phyloP scores from a whole-genome alignment of 2,888 invertebrate species.

The Lysandra bellargus region DNA sequence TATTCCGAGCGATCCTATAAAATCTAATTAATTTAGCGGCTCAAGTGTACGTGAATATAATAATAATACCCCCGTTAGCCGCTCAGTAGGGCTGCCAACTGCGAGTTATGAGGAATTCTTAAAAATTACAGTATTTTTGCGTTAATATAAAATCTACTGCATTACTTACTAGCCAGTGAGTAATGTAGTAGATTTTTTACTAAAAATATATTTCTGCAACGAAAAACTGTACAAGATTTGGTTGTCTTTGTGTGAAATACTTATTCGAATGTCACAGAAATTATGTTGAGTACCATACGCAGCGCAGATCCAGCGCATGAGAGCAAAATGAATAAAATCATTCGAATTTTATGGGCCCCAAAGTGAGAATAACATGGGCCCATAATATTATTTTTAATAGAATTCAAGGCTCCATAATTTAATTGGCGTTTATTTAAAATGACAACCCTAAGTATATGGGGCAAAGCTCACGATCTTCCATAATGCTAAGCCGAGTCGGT shows the following conservation, averaged over 20 bases:
- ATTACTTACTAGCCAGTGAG: no score
- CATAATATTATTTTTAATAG: not conserved
- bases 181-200: no score
- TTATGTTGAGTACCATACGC: no score
- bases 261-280: no score
- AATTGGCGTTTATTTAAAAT: not conserved
- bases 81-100: not conserved
- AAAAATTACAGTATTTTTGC: not conserved
- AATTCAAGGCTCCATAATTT: not conserved
- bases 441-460: not conserved
- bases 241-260: no score
- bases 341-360: not conserved
- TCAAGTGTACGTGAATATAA: slow-evolving; percentile 48
- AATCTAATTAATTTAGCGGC: slow-evolving; percentile 63
- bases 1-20: slow-evolving; percentile 52
- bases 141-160: not conserved
- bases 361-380: not conserved
- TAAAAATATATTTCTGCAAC: no score
- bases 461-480: not conserved
- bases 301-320: no score
- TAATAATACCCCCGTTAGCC: slow-evolving; percentile 43
- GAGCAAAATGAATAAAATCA: no score
- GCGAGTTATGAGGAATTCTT: not conserved
- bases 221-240: no score
- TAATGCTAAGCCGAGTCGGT: not conserved